Evolutionary conservation across 2,888 invertebrate genomes (phyloP).

Genomic region (Drosophila affinis): DNA sequence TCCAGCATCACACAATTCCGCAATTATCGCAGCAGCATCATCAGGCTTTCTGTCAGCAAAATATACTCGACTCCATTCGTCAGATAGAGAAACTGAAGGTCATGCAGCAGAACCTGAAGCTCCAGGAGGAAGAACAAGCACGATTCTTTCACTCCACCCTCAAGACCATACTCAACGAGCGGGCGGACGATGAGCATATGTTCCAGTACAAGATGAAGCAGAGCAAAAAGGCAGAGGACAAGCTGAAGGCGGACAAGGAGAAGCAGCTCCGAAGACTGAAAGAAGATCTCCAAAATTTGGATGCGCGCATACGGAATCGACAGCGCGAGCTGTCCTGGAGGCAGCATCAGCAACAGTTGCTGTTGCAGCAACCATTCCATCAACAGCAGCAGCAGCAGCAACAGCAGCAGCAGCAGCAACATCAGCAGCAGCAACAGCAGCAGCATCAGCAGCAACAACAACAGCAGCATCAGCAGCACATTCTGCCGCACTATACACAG

Average conservation of each 20-base stretch:
- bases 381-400: constrained; percentile 14
- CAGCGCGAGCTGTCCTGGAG: constrained; percentile 35
- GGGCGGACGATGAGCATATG: constrained; percentile 59
- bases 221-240: constrained; percentile 52
- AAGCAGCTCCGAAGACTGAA: constrained; percentile 24
- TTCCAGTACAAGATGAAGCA: constrained; percentile 60
- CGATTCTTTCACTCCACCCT: constrained; percentile 34
- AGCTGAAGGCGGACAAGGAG: constrained; percentile 27
- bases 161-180: constrained; percentile 32
- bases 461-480: constrained; percentile 17
- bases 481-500: constrained; percentile 10
- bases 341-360: constrained; percentile 35
- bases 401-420: constrained; percentile 7
- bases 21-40: constrained; percentile 27
- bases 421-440: too few species aligned
- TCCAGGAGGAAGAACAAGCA: constrained; percentile 49
- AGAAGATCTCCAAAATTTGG: constrained; percentile 21
- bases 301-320: constrained; percentile 41
- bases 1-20: neutral
- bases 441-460: neutral
- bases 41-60: constrained; percentile 26
- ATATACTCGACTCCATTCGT: constrained; percentile 14
- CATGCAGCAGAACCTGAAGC: constrained; percentile 43
- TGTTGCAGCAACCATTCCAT: constrained; percentile 3
- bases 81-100: constrained; percentile 55